Evolutionary conservation across 2,113 vertebrate species (phyloP), one percentile per base, ranked within the genome.

Genomic region (Dromaius novaehollandiae): DNA sequence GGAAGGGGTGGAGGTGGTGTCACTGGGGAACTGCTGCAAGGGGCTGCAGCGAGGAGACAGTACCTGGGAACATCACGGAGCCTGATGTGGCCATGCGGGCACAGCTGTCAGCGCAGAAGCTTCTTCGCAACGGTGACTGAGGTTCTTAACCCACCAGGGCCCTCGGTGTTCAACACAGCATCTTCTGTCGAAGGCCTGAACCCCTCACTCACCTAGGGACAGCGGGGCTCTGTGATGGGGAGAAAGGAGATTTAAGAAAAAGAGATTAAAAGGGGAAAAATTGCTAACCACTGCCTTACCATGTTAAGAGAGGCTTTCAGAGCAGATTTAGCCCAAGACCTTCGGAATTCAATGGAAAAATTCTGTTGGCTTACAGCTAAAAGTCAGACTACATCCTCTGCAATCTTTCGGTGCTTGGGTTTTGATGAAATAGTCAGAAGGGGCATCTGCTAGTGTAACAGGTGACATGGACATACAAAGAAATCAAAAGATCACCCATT

Each of bases 191-290:
- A 32, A 60, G 56, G 12, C 30, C 56, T 60, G 56, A 34, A 17
- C 56, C 13, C 17, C 10, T 17, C 32, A 30, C 55, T 56, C 13
- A 28, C 55, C 55, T 15, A 30, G 55, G 55, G 24, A 56, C 26
- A 44, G 42, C n/a, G 3, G 44, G 48, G 53, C 66, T 85, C 28
- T 32, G 34, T 1, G 0, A 0, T 0, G 15, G 55, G 11, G 18
- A 21, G 70, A 13, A 65, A 25, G 32, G 46, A 17, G 34, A 13
- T 13, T 18, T 14, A 42, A 50, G 48, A 44, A 44, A 26, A 66
- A 42, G 30, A 44, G n/a, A 60, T 34, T 19, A 34, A 34, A 60
- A 9, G 22, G 26, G 24, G 2, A 2, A 66, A 38, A 66, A 63
- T 5, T 2, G 0, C 8, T 1, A 55, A 13, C 46, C 26, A 26